A percentile compares a stretch with the other conserved stretches of the same genome.
Conservation (phyloP, 2,797 vertebrate species). For the Lacerta agilis region DNA sequence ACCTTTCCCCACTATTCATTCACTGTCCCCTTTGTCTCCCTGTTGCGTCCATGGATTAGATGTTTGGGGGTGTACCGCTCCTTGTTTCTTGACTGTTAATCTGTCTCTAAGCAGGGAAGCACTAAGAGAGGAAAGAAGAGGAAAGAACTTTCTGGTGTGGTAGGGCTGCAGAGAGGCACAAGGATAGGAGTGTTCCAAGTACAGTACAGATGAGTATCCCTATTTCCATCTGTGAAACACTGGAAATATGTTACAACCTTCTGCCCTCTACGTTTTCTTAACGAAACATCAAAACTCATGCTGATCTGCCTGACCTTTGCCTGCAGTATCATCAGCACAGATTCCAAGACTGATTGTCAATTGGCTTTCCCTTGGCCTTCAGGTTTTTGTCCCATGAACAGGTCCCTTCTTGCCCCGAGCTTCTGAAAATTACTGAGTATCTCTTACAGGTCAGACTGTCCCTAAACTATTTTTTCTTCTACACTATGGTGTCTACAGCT, state of each 20-base stretch:
- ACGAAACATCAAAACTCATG: background rate
- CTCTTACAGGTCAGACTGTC: background rate
- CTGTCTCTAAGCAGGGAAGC: background rate
- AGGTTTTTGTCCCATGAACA: background rate
- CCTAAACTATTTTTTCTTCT: background rate
- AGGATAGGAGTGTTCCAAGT: background rate
- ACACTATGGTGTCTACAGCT: background rate
- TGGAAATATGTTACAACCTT: background rate
- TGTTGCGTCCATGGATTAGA: background rate
- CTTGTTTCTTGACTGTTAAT: background rate
- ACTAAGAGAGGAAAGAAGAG: background rate
- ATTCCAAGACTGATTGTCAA: background rate
- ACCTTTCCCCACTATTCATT: background rate
- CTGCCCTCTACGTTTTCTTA: background rate
- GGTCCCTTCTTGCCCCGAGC: background rate
- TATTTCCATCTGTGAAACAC: background rate
- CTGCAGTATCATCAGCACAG: background rate
- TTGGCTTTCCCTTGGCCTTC: background rate
- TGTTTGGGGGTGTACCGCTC: background rate
- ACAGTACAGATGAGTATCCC: background rate
- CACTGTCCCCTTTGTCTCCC: background rate
- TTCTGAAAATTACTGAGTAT: background rate
- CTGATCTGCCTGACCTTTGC: background rate
- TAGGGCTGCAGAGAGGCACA: background rate
- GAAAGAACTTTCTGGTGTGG: background rate